These are phyloP conservation scores for Anthonomus grandis DNA, from an alignment of 1,140 invertebrate species.

Conservation along the genomic window DNA sequence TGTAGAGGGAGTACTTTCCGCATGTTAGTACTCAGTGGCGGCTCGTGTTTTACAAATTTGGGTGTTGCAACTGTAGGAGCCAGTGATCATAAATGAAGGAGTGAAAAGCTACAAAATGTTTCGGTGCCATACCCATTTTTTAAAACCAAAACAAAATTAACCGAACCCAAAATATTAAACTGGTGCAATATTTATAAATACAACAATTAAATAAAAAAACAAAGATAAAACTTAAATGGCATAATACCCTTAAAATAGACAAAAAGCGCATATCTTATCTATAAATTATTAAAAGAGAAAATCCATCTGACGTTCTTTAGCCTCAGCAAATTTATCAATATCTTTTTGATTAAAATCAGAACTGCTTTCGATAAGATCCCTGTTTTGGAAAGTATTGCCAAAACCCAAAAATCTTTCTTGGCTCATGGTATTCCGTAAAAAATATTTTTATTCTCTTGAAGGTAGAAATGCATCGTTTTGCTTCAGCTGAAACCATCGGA, in stretches of 20 bases:
- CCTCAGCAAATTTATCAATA: conserved; percentile 3
- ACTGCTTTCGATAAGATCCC: conserved; percentile 1
- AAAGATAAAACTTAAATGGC: neutral
- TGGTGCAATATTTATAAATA: neutral
- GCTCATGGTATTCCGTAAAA: neutral
- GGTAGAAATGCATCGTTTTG: conserved; percentile 1
- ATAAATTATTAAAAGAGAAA: conserved; percentile 3
- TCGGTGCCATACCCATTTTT: too few relatives aligned
- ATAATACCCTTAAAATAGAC: too few relatives aligned
- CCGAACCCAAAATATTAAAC: neutral
- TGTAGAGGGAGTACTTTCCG: too few relatives aligned
- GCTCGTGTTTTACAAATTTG: conserved; percentile 1
- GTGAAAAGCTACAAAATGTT: too few relatives aligned
- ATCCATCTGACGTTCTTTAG: conserved; percentile 5
- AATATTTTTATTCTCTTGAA: conserved; percentile 3
- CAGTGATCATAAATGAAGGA: too few relatives aligned
- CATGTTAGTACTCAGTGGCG: too few relatives aligned
- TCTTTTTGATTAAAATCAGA: conserved; percentile 3
- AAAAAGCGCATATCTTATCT: too few relatives aligned
- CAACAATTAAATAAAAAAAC: neutral
- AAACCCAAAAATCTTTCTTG: too few relatives aligned
- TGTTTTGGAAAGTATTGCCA: conserved; percentile 1
- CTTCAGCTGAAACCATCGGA: conserved; percentile 4
- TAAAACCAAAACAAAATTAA: too few relatives aligned
- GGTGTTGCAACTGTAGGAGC: neutral